Conservation (phyloP, 2,888 invertebrate genomes). For the Andrena haemorrhoa region DNA sequence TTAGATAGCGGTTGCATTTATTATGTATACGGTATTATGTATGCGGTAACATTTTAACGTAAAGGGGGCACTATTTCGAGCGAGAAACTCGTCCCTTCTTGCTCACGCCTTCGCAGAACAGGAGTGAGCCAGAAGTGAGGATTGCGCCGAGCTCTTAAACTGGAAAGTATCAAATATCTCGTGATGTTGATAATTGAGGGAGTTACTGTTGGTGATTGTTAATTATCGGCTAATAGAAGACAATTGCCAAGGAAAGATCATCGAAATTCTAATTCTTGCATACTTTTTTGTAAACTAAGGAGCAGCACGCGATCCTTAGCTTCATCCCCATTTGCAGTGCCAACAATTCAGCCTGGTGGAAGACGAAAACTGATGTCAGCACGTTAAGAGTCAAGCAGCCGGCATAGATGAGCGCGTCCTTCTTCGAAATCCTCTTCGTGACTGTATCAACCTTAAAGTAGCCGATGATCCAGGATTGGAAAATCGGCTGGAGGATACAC, state of each 20-base stretch:
- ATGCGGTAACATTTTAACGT: too few species aligned
- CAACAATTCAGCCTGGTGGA: constrained; percentile 84
- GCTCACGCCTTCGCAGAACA: too few species aligned
- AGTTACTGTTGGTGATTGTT: too few species aligned
- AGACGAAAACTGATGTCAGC: constrained; percentile 79
- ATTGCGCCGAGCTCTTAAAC: too few species aligned
- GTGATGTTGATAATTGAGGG: too few species aligned
- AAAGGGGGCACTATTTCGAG: too few species aligned
- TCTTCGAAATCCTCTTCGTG: constrained; percentile 84
- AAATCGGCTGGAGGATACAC: constrained; percentile 67
- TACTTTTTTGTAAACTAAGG: constrained; percentile 90
- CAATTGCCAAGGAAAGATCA: not conserved
- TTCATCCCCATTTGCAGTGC: constrained; percentile 87
- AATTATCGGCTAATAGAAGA: not conserved
- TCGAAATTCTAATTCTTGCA: constrained; percentile 13
- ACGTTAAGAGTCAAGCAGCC: constrained; percentile 82
- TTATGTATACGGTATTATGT: too few species aligned
- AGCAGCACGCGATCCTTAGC: constrained; percentile 89
- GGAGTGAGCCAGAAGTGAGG: too few species aligned
- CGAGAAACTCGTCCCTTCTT: too few species aligned
- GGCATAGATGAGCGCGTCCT: constrained; percentile 86
- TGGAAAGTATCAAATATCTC: too few species aligned
- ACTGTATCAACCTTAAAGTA: constrained; percentile 71
- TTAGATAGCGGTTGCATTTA: not conserved
- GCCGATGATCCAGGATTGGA: constrained; percentile 75